Percentiles rank a stretch among this genome's conserved stretches.
These are phyloP conservation scores for Hypomecis punctinalis DNA, from an alignment of 2,888 invertebrate species.

Conservation along the genomic window DNA sequence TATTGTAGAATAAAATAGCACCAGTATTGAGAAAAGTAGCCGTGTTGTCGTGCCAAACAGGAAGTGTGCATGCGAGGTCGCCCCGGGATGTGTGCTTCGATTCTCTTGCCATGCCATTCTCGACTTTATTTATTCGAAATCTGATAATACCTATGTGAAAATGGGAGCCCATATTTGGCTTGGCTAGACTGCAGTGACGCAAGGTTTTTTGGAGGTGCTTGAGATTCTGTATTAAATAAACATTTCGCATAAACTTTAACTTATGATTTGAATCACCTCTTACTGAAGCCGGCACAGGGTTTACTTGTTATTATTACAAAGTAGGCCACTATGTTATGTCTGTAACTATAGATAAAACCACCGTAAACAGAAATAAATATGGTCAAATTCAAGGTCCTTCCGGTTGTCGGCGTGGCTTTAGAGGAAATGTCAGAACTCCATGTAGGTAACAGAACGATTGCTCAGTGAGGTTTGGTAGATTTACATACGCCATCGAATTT, in stretches of 20 bases:
- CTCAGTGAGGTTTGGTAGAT: no score
- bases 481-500: no score
- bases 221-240: conserved; percentile 15
- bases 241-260: not conserved
- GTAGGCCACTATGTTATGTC: not conserved
- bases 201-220: conserved; percentile 28
- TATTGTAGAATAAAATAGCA: conserved; percentile 55
- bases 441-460: no score
- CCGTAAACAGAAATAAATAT: no score
- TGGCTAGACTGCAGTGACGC: conserved; percentile 41
- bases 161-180: conserved; percentile 43
- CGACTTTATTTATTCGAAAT: conserved; percentile 62
- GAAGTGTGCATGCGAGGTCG: conserved; percentile 77
- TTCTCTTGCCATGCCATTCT: conserved; percentile 66
- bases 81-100: conserved; percentile 76
- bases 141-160: conserved; percentile 43
- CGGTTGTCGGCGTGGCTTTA: no score
- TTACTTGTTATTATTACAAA: no score
- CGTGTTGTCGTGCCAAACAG: conserved; percentile 82
- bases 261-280: no score
- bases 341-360: no score
- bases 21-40: conserved; percentile 73
- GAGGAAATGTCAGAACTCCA: no score
- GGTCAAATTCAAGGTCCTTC: no score
- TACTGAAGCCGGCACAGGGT: no score